Evolutionary conservation across 2,888 invertebrate species (phyloP), one percentile per base, ranked within the genome.

Genomic region (Oxytorus armatus): DNA sequence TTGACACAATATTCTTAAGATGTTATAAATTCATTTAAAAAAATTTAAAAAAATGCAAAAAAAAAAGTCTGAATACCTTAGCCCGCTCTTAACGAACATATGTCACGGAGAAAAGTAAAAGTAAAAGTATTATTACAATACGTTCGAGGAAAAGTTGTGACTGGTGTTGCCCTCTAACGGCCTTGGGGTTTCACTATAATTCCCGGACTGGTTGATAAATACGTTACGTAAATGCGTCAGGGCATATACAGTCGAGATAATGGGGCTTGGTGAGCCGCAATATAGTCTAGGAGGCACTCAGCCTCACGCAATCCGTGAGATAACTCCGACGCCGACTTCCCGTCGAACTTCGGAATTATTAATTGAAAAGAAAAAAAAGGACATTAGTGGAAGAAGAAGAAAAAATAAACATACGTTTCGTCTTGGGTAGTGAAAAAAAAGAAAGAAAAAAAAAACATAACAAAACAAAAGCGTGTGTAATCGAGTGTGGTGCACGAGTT

Each of bases 121-220:
- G n/a, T n/a, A n/a, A n/a, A n/a, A n/a, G n/a, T n/a, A n/a, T n/a
- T n/a, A n/a, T n/a, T n/a, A n/a, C n/a, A n/a, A n/a, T n/a, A n/a
- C n/a, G n/a, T n/a, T n/a, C n/a, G n/a, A n/a, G n/a, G 14, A 44
- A 44, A 18, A 25, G 16, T 11, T 8, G 8, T 5, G 1, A 11
- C 14, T 0, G 14, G 79, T 79, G 79, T 18, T 70, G 79, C 65
- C 79, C 70, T 76, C 79, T 79, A 53, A 14, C 25, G 61, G 53
- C 51, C 8, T 44, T 14, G 42, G 29, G 42, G 36, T 3, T n/a
- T n/a, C 14, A 29, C 44, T 59, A 25, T n/a, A 14, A 14, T 8
- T 44, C 59, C 66, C 51, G 16, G 47, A 44, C 44, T 59, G 70
- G 76, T 79, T 72, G 79, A 72, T 79, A 79, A 79, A 51, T 29